A percentile compares a stretch with the other conserved stretches of the same genome.
phyloP scores from a whole-genome alignment of 1,140 invertebrate genomes.

The Oedothorax gibbosus region DNA sequence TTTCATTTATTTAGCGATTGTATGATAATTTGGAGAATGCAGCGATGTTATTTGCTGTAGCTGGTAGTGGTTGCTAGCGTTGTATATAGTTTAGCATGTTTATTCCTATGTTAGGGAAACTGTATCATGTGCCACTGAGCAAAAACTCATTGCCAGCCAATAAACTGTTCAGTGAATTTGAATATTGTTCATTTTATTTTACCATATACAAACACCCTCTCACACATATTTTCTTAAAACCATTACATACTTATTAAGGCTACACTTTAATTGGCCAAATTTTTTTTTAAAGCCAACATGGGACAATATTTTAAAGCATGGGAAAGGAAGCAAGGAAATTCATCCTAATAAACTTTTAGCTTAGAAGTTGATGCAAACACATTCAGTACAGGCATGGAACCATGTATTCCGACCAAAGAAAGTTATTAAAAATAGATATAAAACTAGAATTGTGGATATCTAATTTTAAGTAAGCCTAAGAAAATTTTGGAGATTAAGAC shows the following conservation, averaged over 20 bases:
- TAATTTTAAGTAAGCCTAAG: too few relatives aligned
- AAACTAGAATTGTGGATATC: too few relatives aligned
- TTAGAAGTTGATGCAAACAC: too few relatives aligned
- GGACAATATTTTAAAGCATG: neutral
- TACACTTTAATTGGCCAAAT: neutral
- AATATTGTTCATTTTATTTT: constrained; percentile 7
- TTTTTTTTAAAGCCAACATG: neutral
- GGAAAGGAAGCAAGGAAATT: neutral
- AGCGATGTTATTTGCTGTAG: constrained; percentile 56
- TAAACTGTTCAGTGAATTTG: constrained; percentile 58
- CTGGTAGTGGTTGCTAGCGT: constrained; percentile 56
- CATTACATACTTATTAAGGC: too few relatives aligned
- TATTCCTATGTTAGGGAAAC: constrained; percentile 56
- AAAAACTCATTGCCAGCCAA: constrained; percentile 56
- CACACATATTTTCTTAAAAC: too few relatives aligned
- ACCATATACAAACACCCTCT: neutral
- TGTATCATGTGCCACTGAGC: constrained; percentile 58
- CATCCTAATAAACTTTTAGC: too few relatives aligned
- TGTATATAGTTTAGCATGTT: constrained; percentile 59
- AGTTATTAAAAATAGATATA: too few relatives aligned
- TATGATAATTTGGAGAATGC: constrained; percentile 51
- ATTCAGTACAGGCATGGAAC: too few relatives aligned
- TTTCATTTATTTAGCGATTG: constrained; percentile 51
- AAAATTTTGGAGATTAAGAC: too few relatives aligned
- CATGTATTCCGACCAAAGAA: too few relatives aligned